Base-by-base conservation (phyloP, 2,113 vertebrate species). In the Dendropsophus ebraccatus region DNA sequence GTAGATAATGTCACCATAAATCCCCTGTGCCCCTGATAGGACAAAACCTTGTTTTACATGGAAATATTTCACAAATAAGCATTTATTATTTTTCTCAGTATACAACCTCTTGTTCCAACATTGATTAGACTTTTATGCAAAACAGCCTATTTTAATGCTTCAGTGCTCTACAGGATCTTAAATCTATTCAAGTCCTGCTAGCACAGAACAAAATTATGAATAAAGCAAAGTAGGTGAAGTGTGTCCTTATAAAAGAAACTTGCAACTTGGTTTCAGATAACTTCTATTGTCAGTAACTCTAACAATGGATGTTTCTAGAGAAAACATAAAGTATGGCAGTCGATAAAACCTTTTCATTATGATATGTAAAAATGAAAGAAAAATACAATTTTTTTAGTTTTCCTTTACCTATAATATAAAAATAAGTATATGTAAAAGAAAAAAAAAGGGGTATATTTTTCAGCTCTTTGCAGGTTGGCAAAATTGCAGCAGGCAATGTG, bases 61-160 rank as follows among this genome's bases (percentile, higher is more conserved):
- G 19, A 70, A 23, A n/a, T 23, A 25, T 70, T 32, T 70, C 62
- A 67, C 13, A 25, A 45, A 32, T 52, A 56, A 58, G 45, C n/a
- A 14, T 32, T 37, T 28, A 72, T 72, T 70, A 72, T 52, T 54
- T 47, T 83, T 74, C 65, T 21, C 58, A 78, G 45, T 62, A 49
- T 60, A 78, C 21, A 74, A 85, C 83, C 83, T 85, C 83, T 85
- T 85, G 74, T 85, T 78, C 58, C 79, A 78, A 69, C 74, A 67
- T 67, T 85, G 74, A 85, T 85, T 74, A 47, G 47, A 85, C 45
- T 85, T 85, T 85, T 85, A 85, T 85, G 83, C 74, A 85, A 85
- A 85, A 67, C 21, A 85, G 75, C 2, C 52, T 28, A 32, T 85
- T 85, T 85, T 69, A 85, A 85, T 85, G 83, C 74, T 85, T 79